Conservation (phyloP, 1,140 invertebrate genomes). For the Lasioglossum baleicum region DNA sequence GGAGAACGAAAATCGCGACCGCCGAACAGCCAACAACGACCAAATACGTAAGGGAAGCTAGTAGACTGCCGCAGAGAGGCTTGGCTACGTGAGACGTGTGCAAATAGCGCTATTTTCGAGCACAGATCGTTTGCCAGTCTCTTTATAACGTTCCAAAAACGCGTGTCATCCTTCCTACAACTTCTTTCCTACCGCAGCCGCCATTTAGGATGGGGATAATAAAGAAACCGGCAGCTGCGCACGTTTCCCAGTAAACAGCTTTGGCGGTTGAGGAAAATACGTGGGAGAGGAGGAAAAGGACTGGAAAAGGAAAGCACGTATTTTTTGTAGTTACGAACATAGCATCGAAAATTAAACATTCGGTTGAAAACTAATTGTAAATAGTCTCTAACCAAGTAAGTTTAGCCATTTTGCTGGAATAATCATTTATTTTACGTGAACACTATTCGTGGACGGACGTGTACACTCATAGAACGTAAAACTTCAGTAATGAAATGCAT, state of each 20-base stretch:
- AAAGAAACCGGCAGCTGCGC: conserved; percentile 28
- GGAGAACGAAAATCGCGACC: conserved; percentile 38
- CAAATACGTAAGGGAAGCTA: conserved; percentile 5
- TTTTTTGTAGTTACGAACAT: no score
- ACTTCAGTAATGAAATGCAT: no score
- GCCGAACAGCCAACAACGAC: conserved; percentile 24
- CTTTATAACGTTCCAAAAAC: conserved; percentile 28
- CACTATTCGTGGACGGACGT: no score
- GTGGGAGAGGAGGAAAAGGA: no score
- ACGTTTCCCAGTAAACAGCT: background rate
- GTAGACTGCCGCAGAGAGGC: background rate
- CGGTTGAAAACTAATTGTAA: no score
- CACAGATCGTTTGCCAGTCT: background rate
- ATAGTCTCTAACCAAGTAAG: no score
- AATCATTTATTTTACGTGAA: no score
- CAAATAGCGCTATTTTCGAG: conserved; percentile 27
- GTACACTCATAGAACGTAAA: no score
- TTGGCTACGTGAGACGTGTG: conserved; percentile 42
- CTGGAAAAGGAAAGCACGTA: no score
- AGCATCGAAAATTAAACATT: no score
- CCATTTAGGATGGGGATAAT: conserved; percentile 30
- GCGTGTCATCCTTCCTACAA: background rate
- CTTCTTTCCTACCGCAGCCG: background rate
- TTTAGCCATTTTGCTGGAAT: no score
- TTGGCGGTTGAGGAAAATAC: no score